Evolutionary conservation across 2,113 vertebrate genomes (phyloP).

Genomic region (Paramisgurnus dabryanus): DNA sequence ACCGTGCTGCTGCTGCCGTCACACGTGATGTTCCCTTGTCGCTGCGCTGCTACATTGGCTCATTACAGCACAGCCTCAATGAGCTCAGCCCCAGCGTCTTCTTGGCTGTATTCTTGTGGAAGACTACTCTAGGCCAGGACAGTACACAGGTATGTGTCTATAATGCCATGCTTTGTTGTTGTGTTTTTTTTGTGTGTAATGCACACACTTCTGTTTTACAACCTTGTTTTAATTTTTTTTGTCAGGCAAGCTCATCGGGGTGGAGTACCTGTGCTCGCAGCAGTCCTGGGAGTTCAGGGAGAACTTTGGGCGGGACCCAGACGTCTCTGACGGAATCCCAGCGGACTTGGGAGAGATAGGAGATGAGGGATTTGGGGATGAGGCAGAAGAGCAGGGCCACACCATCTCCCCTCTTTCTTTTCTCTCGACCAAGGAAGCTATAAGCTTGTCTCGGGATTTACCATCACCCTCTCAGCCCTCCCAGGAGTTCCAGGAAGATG

Average conservation of each 20-base stretch:
- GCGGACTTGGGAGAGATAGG: not conserved
- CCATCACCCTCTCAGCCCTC: not conserved
- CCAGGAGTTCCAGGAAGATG: not conserved
- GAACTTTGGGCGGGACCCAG: not conserved
- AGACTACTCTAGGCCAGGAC: not conserved
- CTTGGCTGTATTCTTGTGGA: not conserved
- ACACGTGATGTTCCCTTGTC: not conserved
- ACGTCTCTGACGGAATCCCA: not conserved
- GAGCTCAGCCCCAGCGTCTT: not conserved
- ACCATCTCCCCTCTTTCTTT: not conserved
- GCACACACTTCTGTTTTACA: not conserved
- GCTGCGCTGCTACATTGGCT: slow-evolving; percentile 32
- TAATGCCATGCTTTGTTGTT: not conserved
- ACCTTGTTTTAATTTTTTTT: not conserved
- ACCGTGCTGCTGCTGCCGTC: not conserved
- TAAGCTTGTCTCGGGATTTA: not conserved
- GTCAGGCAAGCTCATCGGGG: slow-evolving; percentile 18
- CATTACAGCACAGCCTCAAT: slow-evolving; percentile 8
- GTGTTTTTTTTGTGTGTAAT: not conserved
- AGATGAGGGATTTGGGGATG: not conserved
- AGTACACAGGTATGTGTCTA: slow-evolving; percentile 13
- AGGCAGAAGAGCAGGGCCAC: not conserved
- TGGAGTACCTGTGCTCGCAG: slow-evolving; percentile 18
- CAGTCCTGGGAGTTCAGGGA: slow-evolving; percentile 21
- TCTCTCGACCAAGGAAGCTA: not conserved